Evolutionary conservation across 2,113 vertebrate genomes (phyloP).

Genomic region (Malurus elegans): DNA sequence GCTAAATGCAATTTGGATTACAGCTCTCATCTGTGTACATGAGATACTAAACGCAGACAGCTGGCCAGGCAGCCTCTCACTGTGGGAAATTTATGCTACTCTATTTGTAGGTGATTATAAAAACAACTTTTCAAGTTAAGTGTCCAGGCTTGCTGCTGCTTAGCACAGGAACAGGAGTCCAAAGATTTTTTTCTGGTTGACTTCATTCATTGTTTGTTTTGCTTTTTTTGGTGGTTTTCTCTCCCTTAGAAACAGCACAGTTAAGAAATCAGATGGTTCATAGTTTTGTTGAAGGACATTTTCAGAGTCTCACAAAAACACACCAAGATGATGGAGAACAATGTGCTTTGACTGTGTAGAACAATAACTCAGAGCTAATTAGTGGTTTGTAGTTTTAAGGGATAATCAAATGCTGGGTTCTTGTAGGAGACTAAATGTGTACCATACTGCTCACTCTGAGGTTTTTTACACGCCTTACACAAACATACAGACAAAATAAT

Average conservation of each 20-base stretch:
- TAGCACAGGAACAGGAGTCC: not conserved
- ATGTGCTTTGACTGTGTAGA: not conserved
- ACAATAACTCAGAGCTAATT: not conserved
- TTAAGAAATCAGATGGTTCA: not conserved
- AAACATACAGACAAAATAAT: slow-evolving; percentile 67
- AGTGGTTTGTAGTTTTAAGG: slow-evolving; percentile 26
- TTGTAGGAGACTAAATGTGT: slow-evolving; percentile 75
- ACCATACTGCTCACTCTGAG: slow-evolving; percentile 30
- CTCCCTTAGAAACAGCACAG: not conserved
- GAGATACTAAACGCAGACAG: not conserved
- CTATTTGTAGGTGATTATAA: not conserved
- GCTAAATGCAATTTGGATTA: not conserved
- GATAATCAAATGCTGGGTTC: slow-evolving; percentile 77
- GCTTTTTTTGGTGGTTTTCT: not conserved
- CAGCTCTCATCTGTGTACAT: not conserved
- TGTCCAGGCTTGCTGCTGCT: not conserved
- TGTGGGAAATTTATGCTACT: not conserved
- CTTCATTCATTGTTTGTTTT: not conserved
- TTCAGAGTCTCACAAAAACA: not conserved
- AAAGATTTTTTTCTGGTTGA: not conserved
- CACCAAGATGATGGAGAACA: not conserved
- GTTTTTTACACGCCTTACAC: slow-evolving; percentile 51
- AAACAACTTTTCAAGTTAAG: not conserved
- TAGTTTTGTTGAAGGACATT: not conserved
- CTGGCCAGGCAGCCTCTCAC: not conserved